Percentiles rank a stretch among this genome's conserved stretches.
Conservation (phyloP, 2,113 vertebrate genomes). For the Ifrita kowaldi region DNA sequence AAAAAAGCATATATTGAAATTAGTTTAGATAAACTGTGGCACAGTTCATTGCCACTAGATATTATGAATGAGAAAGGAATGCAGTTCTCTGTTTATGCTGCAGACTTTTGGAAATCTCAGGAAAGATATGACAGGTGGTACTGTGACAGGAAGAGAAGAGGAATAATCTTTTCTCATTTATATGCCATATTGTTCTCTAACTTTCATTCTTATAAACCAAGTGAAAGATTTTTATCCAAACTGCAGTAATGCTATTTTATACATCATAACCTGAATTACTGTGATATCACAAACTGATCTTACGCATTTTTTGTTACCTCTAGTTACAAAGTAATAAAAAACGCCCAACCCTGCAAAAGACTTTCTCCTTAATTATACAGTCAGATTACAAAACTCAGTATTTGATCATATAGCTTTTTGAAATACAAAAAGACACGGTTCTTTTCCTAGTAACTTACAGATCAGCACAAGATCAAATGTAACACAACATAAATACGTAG, state of each 20-base stretch:
- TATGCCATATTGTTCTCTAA: background rate
- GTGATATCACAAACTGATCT: background rate
- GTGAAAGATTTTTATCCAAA: conserved; percentile 10
- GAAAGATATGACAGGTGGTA: background rate
- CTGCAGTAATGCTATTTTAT: background rate
- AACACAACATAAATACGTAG: background rate
- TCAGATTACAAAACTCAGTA: background rate
- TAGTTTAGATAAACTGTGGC: background rate
- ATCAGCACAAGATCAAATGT: background rate
- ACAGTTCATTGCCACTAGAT: background rate
- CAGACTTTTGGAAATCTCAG: background rate
- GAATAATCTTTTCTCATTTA: background rate
- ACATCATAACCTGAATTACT: background rate
- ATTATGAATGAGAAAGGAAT: background rate
- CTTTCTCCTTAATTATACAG: background rate
- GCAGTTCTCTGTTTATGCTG: background rate
- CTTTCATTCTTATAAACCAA: background rate
- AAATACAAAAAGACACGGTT: background rate
- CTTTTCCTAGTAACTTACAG: background rate
- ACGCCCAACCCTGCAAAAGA: background rate
- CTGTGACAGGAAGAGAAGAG: background rate
- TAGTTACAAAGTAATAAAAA: background rate
- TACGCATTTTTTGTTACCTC: background rate
- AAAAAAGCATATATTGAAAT: background rate
- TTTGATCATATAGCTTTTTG: background rate